Evolutionary conservation across 1,140 invertebrate genomes (phyloP), one percentile per base, ranked within the genome.

Genomic region (Agrilus planipennis): DNA sequence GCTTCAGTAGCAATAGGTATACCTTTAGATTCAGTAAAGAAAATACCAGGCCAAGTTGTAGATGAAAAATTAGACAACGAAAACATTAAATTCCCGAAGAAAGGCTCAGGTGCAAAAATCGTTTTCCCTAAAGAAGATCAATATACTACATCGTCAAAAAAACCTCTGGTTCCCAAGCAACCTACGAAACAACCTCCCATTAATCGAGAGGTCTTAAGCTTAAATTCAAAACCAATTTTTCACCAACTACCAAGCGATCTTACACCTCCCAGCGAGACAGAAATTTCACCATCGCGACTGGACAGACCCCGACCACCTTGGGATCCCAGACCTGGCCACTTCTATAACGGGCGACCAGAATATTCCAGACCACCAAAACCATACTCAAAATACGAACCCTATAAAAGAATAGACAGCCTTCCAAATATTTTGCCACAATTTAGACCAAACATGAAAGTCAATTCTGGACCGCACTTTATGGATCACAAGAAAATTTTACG

Each of bases 381-480:
- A n/a, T 15, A 12, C n/a, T 51, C 42, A 3, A 45, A 48, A 17
- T 48, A 52, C 32, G 42, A 52, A 19, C 40, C 51, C n/a, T 60
- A 64, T 37, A 65, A 64, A 30, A 57, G 36, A 15, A 55, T 58
- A 9, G 53, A 61, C 19, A 70, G 70, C 43, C 47, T 81, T 30
- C 79, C 79, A 0, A 81, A 81, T 47, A 80, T 81, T 46, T 47
- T 81, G 21, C 79, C 79, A 0, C 78, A 81, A 49, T 81, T 81
- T 40, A 61, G 77, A 34, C 79, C 79, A 0, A 80, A 80, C 44
- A 48, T 52, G 41, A 55, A 54, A 12, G 15, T 39, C 39, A 38
- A 41, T 22, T 9, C 20, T 42, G 2, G 46, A 37, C 17, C 21
- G 12, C 42, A 19, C 34, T 46, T 30, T 41, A 32, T 32, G 6